Conservation (phyloP, 2,888 invertebrate species). For the Zaprionus bogoriensis region DNA sequence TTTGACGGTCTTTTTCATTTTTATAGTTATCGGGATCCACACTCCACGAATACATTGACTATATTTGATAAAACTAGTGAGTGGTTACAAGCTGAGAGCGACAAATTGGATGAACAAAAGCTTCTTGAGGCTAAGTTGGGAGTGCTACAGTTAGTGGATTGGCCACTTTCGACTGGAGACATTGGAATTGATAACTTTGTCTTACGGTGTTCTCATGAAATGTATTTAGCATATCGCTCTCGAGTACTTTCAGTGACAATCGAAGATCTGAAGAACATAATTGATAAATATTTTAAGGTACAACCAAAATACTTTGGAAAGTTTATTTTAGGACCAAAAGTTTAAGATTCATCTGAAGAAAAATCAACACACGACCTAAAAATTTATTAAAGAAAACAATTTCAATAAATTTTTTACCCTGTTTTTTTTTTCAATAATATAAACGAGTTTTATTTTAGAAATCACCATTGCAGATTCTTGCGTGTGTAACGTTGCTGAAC, state of each 20-base stretch:
- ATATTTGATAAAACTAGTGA: constrained; percentile 89
- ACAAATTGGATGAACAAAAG: constrained; percentile 86
- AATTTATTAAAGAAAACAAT: too few species aligned
- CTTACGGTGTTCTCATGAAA: constrained; percentile 90
- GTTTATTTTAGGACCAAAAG: constrained; percentile 87
- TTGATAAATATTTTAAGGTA: constrained; percentile 87
- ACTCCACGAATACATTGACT: constrained; percentile 90
- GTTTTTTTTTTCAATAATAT: too few species aligned
- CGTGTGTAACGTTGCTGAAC: too few species aligned
- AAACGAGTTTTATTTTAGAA: too few species aligned
- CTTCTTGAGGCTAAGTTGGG: constrained; percentile 94
- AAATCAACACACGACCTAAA: neutral
- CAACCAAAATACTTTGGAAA: constrained; percentile 85
- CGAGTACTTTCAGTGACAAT: constrained; percentile 88
- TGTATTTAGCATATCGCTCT: constrained; percentile 90
- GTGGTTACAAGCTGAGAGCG: constrained; percentile 88
- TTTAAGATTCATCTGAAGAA: neutral
- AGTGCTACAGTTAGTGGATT: constrained; percentile 93
- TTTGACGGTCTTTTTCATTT: constrained; percentile 91
- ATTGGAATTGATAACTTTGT: constrained; percentile 91
- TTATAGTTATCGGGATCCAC: constrained; percentile 96
- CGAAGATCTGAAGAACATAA: constrained; percentile 88
- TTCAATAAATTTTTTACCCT: too few species aligned
- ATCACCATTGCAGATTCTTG: too few species aligned
- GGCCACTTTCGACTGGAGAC: constrained; percentile 91